Evolutionary conservation across 2,888 invertebrate species (phyloP).

Genomic region (Drosophila bunnanda): DNA sequence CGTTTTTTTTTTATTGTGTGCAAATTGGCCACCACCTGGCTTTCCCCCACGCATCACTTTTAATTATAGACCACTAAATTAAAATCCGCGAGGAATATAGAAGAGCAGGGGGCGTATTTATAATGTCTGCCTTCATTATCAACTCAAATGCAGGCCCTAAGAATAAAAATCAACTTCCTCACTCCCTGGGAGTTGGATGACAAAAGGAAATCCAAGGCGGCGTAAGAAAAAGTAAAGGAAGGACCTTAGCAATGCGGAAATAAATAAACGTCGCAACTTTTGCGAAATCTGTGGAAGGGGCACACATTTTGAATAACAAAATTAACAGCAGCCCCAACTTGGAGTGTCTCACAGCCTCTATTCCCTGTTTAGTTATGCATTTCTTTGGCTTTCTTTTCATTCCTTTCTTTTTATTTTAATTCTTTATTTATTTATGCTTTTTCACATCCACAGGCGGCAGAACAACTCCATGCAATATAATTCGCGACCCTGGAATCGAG

Average conservation of each 20-base stretch:
- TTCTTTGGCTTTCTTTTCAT: constrained; percentile 41
- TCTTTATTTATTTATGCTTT: constrained; percentile 55
- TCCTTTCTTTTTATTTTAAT: constrained; percentile 53
- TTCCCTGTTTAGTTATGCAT: constrained; percentile 69
- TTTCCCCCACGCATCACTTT: constrained; percentile 38
- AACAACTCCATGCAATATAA: constrained; percentile 46
- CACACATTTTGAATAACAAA: constrained; percentile 83
- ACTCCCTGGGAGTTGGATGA: constrained; percentile 33
- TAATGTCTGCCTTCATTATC: constrained; percentile 60
- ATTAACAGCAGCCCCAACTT: constrained; percentile 70
- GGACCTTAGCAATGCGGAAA: constrained; percentile 80
- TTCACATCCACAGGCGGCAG: constrained; percentile 57
- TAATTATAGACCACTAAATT: constrained; percentile 72
- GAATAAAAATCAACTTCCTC: constrained; percentile 65
- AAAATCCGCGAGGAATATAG: constrained; percentile 43
- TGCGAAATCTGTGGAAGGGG: constrained; percentile 51
- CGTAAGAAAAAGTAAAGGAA: constrained; percentile 51
- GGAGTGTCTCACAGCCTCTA: constrained; percentile 16
- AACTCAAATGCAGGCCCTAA: constrained; percentile 58
- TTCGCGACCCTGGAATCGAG: constrained; percentile 38
- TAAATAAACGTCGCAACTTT: constrained; percentile 83
- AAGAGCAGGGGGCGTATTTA: constrained; percentile 16
- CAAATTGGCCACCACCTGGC: constrained; percentile 53
- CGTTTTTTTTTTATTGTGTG: constrained; percentile 65
- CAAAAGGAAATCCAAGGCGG: constrained; percentile 66